These are phyloP conservation scores for Notolepis coatsorum DNA, from an alignment of 2,797 vertebrate species.

Conservation along the genomic window DNA sequence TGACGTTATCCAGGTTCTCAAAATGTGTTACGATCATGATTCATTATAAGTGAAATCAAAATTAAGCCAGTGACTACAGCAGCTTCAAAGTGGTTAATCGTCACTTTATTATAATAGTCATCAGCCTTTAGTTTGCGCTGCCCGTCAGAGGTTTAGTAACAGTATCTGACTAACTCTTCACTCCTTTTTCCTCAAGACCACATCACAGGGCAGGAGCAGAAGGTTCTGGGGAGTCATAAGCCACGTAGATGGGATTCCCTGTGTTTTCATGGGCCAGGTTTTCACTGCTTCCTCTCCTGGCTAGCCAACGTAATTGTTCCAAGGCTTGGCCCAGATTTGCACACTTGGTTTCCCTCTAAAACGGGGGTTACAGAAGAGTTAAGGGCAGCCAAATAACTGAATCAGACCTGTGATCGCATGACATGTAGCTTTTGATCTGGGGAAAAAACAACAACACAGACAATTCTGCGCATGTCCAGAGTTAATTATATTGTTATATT, in stretches of 20 bases:
- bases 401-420: not conserved
- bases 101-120: constrained; percentile 13
- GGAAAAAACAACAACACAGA: too few species aligned
- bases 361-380: not conserved
- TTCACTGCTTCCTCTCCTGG: constrained; percentile 44
- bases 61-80: constrained; percentile 21
- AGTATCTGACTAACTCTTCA: constrained; percentile 24
- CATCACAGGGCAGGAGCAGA: constrained; percentile 18
- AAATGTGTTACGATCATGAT: not conserved
- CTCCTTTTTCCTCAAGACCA: constrained; percentile 22
- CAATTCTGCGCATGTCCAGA: too few species aligned
- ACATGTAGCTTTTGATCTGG: not conserved
- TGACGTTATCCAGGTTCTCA: constrained; percentile 7
- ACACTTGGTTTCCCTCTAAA: not conserved
- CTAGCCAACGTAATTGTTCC: constrained; percentile 33
- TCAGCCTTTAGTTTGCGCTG: constrained; percentile 11
- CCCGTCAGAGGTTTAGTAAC: constrained; percentile 2
- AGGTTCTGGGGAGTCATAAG: constrained; percentile 45
- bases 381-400: not conserved
- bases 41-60: not conserved
- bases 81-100: constrained; percentile 6
- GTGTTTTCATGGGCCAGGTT: constrained; percentile 51
- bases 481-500: too few species aligned
- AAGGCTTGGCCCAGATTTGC: constrained; percentile 12
- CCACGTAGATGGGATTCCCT: constrained; percentile 78